A percentile compares a stretch with the other conserved stretches of the same genome.
These are phyloP conservation scores for Dryococelus australis DNA, from an alignment of 2,888 invertebrate species.

Conservation along the genomic window DNA sequence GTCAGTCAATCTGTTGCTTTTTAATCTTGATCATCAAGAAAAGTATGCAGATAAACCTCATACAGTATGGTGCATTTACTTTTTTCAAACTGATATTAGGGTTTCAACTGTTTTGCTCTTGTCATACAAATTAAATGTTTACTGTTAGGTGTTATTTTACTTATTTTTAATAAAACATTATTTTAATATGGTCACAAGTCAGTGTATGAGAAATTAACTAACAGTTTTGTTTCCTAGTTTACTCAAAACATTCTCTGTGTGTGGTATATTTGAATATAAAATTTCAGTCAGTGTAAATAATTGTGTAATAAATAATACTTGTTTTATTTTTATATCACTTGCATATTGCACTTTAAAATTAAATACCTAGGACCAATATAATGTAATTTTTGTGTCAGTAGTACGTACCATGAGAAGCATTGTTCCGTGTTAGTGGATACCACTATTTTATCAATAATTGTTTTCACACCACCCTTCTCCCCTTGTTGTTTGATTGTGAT, in stretches of 20 bases:
- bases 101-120: neutral
- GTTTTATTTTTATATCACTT: neutral
- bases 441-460: neutral
- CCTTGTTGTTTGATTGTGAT: too few species aligned
- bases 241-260: neutral
- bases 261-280: neutral
- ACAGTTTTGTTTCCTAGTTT: neutral
- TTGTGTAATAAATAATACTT: neutral
- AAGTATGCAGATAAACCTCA: neutral
- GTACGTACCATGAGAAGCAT: neutral
- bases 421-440: neutral
- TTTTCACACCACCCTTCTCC: too few species aligned
- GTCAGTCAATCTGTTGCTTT: neutral
- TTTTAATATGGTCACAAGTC: neutral
- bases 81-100: neutral
- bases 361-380: slow-evolving; percentile 13
- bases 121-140: slow-evolving; percentile 2
- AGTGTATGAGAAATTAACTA: too few species aligned
- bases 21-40: too few species aligned
- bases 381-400: neutral
- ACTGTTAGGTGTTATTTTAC: neutral
- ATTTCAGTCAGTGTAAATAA: neutral
- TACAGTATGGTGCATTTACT: neutral
- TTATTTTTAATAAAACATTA: neutral
- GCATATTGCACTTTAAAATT: neutral